Conservation (phyloP, 2,888 invertebrate species). For the Nycteola revayana region DNA sequence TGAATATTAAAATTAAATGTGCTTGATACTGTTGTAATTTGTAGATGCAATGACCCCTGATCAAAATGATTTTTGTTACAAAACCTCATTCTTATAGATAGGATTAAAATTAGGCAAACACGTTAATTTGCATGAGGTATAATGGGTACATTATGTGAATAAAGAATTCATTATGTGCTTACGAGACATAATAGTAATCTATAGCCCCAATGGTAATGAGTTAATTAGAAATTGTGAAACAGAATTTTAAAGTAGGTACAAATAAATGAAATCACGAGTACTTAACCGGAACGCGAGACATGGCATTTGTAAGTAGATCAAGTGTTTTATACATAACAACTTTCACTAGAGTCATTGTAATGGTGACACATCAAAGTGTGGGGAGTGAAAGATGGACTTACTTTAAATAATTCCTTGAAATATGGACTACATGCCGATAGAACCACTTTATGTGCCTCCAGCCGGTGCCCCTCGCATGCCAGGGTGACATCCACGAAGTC, state of each 20-base stretch:
- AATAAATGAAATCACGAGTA: constrained; percentile 82
- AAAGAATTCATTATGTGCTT: constrained; percentile 45
- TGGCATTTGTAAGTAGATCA: constrained; percentile 83
- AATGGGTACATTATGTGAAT: constrained; percentile 40
- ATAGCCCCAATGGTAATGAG: constrained; percentile 68
- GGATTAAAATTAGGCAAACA: constrained; percentile 39
- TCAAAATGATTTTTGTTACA: constrained; percentile 32
- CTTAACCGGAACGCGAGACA: constrained; percentile 82
- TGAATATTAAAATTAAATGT: constrained; percentile 1
- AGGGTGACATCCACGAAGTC: constrained; percentile 94
- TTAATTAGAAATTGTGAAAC: constrained; percentile 80
- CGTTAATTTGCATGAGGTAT: constrained; percentile 44
- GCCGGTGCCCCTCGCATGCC: constrained; percentile 91
- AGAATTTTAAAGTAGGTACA: constrained; percentile 78
- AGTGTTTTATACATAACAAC: constrained; percentile 83
- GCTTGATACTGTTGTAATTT: constrained; percentile 19
- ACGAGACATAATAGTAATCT: constrained; percentile 48
- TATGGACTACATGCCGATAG: constrained; percentile 94
- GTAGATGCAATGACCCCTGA: constrained; percentile 35
- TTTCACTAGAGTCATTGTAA: constrained; percentile 82
- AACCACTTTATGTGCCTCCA: constrained; percentile 93
- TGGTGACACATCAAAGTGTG: constrained; percentile 82
- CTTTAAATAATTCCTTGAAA: constrained; percentile 93
- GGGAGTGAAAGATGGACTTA: constrained; percentile 83
- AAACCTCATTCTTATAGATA: constrained; percentile 35